Evolutionary conservation across 2,888 invertebrate genomes (phyloP), one percentile per base, ranked within the genome.

Genomic region (Disparrhopalites patrizii): DNA sequence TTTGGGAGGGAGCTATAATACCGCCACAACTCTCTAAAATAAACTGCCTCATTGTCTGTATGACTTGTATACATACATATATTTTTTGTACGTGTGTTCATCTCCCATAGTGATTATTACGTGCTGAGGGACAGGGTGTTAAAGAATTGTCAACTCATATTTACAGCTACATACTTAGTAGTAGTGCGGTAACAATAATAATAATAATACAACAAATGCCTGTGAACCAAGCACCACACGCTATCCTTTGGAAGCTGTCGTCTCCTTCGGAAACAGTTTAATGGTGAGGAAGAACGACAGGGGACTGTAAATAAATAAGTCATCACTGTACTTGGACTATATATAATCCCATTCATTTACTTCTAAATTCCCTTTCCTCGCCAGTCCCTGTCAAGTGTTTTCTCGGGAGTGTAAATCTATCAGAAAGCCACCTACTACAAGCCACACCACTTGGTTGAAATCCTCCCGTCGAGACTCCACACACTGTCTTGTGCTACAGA

Each of bases 361-460:
- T 51, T 36, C 33, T n/a, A n/a, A 51, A 10, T 20, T 50, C 36
- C 31, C 55, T 10, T 33, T 50, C 23, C 60, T 31, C 40, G 25
- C n/a, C 13, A 61, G 15, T 36, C 61, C 33, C 61, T 61, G 61
- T 61, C 61, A 61, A 51, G 61, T 61, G 61, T 51, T 61, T 61
- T 61, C 61, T 61, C 61, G 61, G 66, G 56, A 62, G 62, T 56
- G 66, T 66, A 66, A 66, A 66, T 66, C 62, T 40, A 51, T 62
- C 66, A 66, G 57, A 66, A n/a, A 66, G 62, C 66, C 66, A 66
- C 66, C 66, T 58, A 66, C 66, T n/a, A n/a, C n/a, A n/a, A 66
- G 62, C 60, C 43, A 60, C 52, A n/a, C n/a, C 33, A 38, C 38
- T 50, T 28, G 31, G 33, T 27, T 55, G 36, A 51, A 66, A 66